Evolutionary conservation across 1,140 invertebrate species (phyloP), one percentile per base, ranked within the genome.

Genomic region (Pectinophora gossypiella): DNA sequence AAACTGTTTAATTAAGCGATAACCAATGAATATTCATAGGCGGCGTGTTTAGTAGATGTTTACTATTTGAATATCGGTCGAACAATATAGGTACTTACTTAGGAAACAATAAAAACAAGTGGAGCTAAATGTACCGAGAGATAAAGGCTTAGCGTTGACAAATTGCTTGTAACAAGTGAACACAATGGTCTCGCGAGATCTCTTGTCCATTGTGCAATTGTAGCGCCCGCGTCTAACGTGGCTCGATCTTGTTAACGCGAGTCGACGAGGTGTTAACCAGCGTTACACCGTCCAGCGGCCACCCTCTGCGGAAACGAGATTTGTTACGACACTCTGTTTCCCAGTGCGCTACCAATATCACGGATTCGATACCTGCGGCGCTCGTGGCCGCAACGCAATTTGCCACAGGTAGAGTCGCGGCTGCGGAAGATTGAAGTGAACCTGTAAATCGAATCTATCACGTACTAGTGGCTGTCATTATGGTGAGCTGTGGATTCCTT

Each of bases 391-490:
- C 76, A 83, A 78, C 51, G 68, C 64, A 81, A 85, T 81, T 82
- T 82, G 56, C 71, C 54, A 59, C 54, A 22, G 61, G 61, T 59
- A 65, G 62, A 56, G 45, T 40, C 54, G 56, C 68, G 53, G 55
- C 67, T 64, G 52, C 56, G 61, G 53, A 63, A 72, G 68, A 78
- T 78, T 83, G 68, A 72, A 76, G 59, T 58, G 56, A 82, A 82
- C 72, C 74, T 77, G 70, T 78, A 83, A 81, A 83, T 76, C 67
- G 69, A 76, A 82, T 82, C 71, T 72, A 80, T 78, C 74, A 76
- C 71, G 79, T 73, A 73, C 67, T 56, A 56, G 63, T 58, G 54
- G 60, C 63, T 66, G 70, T 75, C 71, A 81, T 79, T 77, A 81
- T 61, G 59, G 60, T 52, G 61, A 61, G 56, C 56, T 64, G 56